These are phyloP conservation scores for Gasteruption jaculator DNA, from an alignment of 2,888 invertebrate species.

Conservation along the genomic window DNA sequence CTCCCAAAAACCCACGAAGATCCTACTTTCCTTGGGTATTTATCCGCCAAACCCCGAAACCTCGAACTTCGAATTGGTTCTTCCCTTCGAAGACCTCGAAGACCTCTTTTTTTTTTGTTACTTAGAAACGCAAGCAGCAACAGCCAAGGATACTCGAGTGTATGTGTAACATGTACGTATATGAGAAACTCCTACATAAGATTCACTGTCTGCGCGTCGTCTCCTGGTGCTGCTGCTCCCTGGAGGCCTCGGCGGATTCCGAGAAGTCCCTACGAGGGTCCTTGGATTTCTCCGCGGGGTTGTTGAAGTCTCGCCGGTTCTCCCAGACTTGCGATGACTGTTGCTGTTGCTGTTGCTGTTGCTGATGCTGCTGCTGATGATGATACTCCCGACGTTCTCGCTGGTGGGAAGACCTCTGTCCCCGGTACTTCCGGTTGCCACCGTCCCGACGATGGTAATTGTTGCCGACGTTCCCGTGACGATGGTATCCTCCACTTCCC, in stretches of 20 bases:
- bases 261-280: slow-evolving; percentile 27
- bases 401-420: slow-evolving; percentile 39
- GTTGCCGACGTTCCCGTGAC: slow-evolving; percentile 26
- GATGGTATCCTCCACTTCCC: slow-evolving; percentile 39
- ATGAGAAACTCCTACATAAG: no score
- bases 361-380: slow-evolving; percentile 24
- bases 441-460: slow-evolving; percentile 37
- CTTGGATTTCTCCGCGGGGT: slow-evolving; percentile 23
- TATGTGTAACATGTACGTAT: no score
- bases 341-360: slow-evolving; percentile 21
- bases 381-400: slow-evolving; percentile 37
- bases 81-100: no score
- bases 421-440: slow-evolving; percentile 39
- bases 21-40: no score
- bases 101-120: no score
- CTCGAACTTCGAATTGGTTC: no score
- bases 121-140: no score
- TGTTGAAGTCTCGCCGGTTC: slow-evolving; percentile 25
- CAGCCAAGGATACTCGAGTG: no score
- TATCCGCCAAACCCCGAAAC: no score
- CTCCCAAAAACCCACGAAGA: no score
- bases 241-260: slow-evolving; percentile 25
- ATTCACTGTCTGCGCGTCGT: no score
- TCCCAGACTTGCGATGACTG: no score
- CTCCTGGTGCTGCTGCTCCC: slow-evolving; percentile 24